These are phyloP conservation scores for Nymphicus hollandicus DNA, from an alignment of 2,113 vertebrate genomes.

Conservation along the genomic window DNA sequence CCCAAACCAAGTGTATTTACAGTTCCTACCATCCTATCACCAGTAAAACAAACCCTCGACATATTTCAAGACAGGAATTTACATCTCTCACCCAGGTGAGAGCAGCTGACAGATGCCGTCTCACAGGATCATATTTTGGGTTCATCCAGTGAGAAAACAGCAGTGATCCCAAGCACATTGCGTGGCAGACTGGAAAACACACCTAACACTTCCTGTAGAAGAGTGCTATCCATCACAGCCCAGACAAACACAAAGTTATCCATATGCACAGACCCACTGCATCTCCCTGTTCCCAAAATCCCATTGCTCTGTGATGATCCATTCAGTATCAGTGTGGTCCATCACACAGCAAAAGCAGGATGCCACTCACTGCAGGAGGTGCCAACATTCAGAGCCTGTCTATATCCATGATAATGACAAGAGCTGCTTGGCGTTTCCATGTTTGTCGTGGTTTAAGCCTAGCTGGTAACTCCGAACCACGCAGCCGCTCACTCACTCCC, in stretches of 20 bases:
- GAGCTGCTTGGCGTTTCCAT: slow-evolving; percentile 42
- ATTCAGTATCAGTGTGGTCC: rapidly evolving
- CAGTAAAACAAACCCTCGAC: neutral
- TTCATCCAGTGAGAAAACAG: rapidly evolving
- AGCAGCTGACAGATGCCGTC: neutral
- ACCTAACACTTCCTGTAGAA: neutral
- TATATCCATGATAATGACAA: neutral
- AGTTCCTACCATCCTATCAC: neutral
- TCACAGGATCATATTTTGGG: rapidly evolving
- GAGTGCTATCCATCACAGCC: neutral
- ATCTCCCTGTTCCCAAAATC: neutral
- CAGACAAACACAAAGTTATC: neutral
- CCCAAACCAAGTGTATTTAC: neutral
- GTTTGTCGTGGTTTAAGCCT: too few relatives aligned
- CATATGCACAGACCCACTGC: rapidly evolving
- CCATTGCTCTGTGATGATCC: neutral
- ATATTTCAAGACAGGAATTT: neutral
- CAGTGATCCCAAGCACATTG: neutral
- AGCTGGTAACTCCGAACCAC: too few relatives aligned
- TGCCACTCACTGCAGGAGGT: neutral
- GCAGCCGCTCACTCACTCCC: too few relatives aligned
- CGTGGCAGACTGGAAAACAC: neutral
- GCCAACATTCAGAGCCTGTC: neutral
- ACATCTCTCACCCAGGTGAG: neutral
- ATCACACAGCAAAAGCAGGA: neutral